phyloP scores from a whole-genome alignment of 92 coral and sea anemone species.

The Plumapathes pennacea region DNA sequence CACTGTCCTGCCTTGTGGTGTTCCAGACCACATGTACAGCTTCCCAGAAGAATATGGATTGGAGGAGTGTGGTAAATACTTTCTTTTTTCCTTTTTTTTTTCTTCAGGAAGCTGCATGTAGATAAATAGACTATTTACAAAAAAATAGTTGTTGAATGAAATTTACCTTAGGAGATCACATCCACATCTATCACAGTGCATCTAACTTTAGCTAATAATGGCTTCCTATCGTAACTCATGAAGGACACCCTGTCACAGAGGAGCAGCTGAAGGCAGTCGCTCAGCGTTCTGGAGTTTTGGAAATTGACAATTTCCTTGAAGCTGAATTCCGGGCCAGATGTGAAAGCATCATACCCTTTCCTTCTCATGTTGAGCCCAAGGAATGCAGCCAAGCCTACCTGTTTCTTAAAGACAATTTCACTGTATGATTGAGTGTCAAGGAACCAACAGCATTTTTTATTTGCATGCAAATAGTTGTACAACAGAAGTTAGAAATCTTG shows the following conservation, averaged over 20 bases:
- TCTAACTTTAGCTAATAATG: constrained; percentile 1
- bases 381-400: constrained; percentile 27
- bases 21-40: constrained; percentile 25
- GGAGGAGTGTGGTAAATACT: constrained; percentile 29
- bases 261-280: constrained; percentile 26
- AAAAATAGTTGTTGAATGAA: no score
- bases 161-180: neutral
- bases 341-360: constrained; percentile 29
- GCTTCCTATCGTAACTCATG: no score
- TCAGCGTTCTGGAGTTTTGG: constrained; percentile 26
- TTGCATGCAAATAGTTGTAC: no score
- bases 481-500: no score
- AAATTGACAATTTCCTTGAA: constrained; percentile 22
- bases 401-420: constrained; percentile 23
- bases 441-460: constrained; percentile 9
- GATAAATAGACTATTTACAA: no score
- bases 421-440: no score
- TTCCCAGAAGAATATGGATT: constrained; percentile 13
- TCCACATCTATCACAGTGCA: neutral
- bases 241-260: constrained; percentile 26
- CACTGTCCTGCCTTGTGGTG: constrained; percentile 29
- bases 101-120: neutral
- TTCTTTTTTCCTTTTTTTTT: neutral
- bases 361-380: constrained; percentile 27
- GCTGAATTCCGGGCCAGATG: constrained; percentile 23